phyloP scores from a whole-genome alignment of 2,113 vertebrate genomes.

The Festucalex cinctus region DNA sequence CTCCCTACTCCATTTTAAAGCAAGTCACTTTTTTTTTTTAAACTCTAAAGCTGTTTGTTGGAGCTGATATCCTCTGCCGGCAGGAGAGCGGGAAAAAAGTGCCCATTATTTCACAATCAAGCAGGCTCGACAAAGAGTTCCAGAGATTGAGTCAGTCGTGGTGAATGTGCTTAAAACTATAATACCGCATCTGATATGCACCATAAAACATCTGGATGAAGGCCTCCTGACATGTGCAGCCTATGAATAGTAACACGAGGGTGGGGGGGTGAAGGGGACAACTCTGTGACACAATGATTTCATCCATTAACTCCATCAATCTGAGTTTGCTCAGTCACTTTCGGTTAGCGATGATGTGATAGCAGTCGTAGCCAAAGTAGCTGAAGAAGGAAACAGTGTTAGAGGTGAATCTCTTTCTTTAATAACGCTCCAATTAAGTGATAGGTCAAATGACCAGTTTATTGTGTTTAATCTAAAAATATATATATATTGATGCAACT shows the following conservation, averaged over 20 bases:
- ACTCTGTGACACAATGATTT: slow-evolving; percentile 36
- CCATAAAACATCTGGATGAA: slow-evolving; percentile 49
- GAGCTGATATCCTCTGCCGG: slow-evolving; percentile 30
- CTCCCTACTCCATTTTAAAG: neutral
- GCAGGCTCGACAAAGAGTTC: slow-evolving; percentile 37
- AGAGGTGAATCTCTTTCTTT: slow-evolving; percentile 33
- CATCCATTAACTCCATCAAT: slow-evolving; percentile 65
- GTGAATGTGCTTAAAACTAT: slow-evolving; percentile 45
- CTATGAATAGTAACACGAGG: slow-evolving; percentile 11
- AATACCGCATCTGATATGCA: slow-evolving; percentile 57
- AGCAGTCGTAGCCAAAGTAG: slow-evolving; percentile 31
- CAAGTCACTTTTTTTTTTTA: slow-evolving; percentile 39
- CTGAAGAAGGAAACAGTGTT: slow-evolving; percentile 28
- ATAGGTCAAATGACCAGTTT: neutral
- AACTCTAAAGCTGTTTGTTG: slow-evolving; percentile 39
- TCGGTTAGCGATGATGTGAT: slow-evolving; percentile 49
- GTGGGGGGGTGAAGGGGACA: neutral
- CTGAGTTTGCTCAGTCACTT: slow-evolving; percentile 56
- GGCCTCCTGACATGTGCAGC: slow-evolving; percentile 38
- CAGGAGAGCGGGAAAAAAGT: slow-evolving; percentile 17
- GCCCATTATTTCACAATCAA: slow-evolving; percentile 49
- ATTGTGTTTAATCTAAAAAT: neutral
- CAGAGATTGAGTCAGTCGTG: slow-evolving; percentile 30
- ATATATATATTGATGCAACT: no score
- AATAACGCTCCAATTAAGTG: neutral